A percentile compares a stretch with the other conserved stretches of the same genome.
Conservation (phyloP, 2,113 vertebrate species). For the Colius striatus region DNA sequence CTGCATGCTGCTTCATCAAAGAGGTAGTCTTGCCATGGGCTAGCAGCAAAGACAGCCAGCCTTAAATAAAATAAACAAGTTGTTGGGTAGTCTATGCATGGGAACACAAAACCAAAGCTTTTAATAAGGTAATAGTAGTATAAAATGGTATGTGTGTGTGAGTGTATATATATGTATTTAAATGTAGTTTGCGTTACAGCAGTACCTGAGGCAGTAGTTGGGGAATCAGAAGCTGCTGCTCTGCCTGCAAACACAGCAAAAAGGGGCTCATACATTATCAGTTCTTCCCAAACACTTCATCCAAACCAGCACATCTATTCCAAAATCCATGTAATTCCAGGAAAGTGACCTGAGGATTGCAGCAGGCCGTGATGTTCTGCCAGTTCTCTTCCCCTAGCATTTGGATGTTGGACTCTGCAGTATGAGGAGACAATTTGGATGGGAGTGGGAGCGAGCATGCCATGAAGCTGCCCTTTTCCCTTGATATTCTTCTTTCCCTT, state of each 20-base stretch:
- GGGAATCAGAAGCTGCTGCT: background rate
- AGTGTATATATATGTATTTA: background rate
- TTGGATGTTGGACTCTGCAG: rapidly evolving
- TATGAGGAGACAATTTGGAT: background rate
- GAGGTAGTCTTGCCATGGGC: background rate
- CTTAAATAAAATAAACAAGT: background rate
- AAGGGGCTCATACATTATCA: background rate
- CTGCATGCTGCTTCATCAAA: background rate
- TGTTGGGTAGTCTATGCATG: background rate
- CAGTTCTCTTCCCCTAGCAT: background rate
- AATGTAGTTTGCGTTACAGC: background rate
- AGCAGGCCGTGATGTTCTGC: background rate
- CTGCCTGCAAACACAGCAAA: background rate
- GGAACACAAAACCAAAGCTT: background rate
- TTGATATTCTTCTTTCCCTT: background rate
- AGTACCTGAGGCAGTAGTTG: background rate
- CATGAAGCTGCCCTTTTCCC: background rate
- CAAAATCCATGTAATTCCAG: background rate
- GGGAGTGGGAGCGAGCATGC: background rate
- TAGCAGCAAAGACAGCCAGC: background rate
- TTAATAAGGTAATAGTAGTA: background rate
- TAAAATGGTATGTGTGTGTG: background rate
- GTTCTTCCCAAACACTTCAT: background rate
- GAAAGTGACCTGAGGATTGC: background rate
- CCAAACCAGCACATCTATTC: background rate